A percentile compares a stretch with the other conserved stretches of the same genome.
Evolutionary conservation across 2,888 invertebrate species (phyloP).

Genomic region (Escarpia spicata): DNA sequence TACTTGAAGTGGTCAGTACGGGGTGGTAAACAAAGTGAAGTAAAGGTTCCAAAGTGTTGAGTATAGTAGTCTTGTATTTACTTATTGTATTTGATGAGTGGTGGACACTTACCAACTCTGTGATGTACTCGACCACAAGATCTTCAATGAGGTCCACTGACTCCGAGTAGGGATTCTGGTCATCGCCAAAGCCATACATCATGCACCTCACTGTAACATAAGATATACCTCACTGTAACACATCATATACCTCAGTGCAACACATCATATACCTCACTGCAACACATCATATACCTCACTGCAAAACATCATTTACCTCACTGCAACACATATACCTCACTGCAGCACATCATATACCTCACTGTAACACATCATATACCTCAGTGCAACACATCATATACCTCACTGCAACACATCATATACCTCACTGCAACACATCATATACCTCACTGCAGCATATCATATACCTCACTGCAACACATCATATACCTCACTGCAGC

Average conservation of each 20-base stretch:
- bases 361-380: not conserved
- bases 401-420: not conserved
- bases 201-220: slow-evolving; percentile 70
- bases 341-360: not conserved
- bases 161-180: slow-evolving; percentile 98
- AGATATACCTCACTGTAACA: not conserved
- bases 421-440: not conserved
- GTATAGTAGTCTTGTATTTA: too few relatives aligned
- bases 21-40: not conserved
- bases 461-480: slow-evolving; percentile 73
- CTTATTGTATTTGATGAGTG: not conserved
- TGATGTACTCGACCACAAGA: slow-evolving; percentile 95
- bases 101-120: slow-evolving; percentile 79
- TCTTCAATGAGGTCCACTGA: slow-evolving; percentile 97
- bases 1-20: not conserved
- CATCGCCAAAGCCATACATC: slow-evolving; percentile 99
- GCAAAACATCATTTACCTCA: slow-evolving; percentile 92
- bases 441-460: slow-evolving; percentile 73
- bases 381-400: not conserved
- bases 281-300: slow-evolving; percentile 77
- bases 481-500: not conserved
- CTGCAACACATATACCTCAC: slow-evolving; percentile 44
- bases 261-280: not conserved
- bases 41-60: not conserved
- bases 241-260: not conserved